Base-by-base conservation (phyloP, 2,113 vertebrate genomes). In the Caretta caretta region DNA sequence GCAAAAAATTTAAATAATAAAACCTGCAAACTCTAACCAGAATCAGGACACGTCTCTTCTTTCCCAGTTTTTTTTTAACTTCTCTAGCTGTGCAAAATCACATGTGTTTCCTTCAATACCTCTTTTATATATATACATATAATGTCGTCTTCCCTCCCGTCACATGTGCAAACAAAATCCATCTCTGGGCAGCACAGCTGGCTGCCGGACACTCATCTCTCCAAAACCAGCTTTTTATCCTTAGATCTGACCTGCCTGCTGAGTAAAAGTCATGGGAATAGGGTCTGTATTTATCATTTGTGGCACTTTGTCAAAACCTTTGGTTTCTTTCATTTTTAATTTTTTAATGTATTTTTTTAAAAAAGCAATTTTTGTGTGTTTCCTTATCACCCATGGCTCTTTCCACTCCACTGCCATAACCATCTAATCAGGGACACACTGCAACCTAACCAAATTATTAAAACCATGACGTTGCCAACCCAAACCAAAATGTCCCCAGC, bases 231-330 rank as follows among this genome's bases (percentile, higher is more conserved):
- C 91, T 29, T 10, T 86, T 84, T 92, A 85, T 94, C 97, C 90
- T 88, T 35, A 96, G 94, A 92, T 96, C 94, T 94, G 85, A 96
- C 95, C 79, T 94, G 95, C 96, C 96, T 94, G 95, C 93, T 97
- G 96, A 96, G 89, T 91, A 97, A 95, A 95, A 95, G 90, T 90
- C 95, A 96, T 95, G 90, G 95, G 95, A 93, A 96, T 93, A 97
- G 96, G 97, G 90, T 93, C 96, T 95, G 83, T 86, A 83, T 91
- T 89, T 84, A 76, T 98, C 79, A 92, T 91, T 96, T 97, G 97
- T 98, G 98, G 98, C 98, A 98, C 98, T 98, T 98, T 97, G 89
- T 97, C 97, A 69, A 72, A 98, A 98, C 99, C 99, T 99, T 99
- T 99, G 99, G 99, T 99, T 99, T 99, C 98, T 97, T 98, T 90